A percentile compares a stretch with the other conserved stretches of the same genome.
These are phyloP conservation scores for Folsomia manolachei DNA, from an alignment of 2,888 invertebrate genomes.

Conservation along the genomic window DNA sequence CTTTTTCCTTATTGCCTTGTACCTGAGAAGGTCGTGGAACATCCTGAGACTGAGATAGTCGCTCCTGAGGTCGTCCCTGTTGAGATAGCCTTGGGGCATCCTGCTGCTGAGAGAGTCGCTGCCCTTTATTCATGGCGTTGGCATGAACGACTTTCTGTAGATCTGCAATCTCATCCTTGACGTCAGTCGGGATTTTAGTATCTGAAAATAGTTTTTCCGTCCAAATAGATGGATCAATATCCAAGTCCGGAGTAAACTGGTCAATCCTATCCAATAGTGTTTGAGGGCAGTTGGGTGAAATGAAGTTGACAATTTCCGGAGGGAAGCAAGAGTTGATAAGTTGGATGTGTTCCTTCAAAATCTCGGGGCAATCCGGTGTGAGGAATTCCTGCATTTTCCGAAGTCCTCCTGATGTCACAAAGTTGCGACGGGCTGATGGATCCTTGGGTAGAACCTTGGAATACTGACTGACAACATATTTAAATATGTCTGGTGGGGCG, in stretches of 20 bases:
- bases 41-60: too few species aligned
- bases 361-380: slow-evolving; percentile 64
- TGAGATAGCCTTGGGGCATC: too few species aligned
- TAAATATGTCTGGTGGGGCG: slow-evolving; percentile 72
- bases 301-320: slow-evolving; percentile 58
- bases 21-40: too few species aligned
- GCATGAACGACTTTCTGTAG: slow-evolving; percentile 38
- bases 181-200: slow-evolving; percentile 46
- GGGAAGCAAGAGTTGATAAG: slow-evolving; percentile 42
- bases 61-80: too few species aligned
- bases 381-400: slow-evolving; percentile 73
- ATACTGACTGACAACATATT: slow-evolving; percentile 77
- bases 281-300: slow-evolving; percentile 79
- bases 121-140: slow-evolving; percentile 9
- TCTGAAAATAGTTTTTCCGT: slow-evolving; percentile 49
- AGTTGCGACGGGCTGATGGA: slow-evolving; percentile 71
- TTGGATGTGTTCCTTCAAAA: slow-evolving; percentile 68
- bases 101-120: slow-evolving; percentile 15
- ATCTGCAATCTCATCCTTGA: slow-evolving; percentile 44
- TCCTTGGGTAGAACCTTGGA: slow-evolving; percentile 79
- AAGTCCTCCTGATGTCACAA: slow-evolving; percentile 69
- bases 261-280: slow-evolving; percentile 74
- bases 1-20: too few species aligned
- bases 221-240: slow-evolving; percentile 48
- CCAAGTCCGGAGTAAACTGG: slow-evolving; percentile 64